Evolutionary conservation across 1,140 invertebrate genomes (phyloP).

Genomic region (Aphelinus atriplicis): DNA sequence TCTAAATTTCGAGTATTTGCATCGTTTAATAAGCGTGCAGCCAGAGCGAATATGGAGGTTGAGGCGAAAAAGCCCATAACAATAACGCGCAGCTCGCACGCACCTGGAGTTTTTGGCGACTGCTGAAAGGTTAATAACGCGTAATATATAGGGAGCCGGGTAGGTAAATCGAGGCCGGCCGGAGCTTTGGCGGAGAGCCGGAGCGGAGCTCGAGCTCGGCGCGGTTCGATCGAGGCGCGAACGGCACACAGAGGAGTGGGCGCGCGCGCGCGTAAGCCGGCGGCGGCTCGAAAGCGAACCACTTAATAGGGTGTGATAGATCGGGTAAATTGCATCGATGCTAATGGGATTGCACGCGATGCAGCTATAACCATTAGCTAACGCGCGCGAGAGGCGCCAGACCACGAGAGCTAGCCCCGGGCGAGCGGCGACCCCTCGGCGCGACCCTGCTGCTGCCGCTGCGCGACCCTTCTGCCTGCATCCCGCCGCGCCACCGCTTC

Average conservation of each 20-base stretch:
- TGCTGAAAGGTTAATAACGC: conserved; percentile 33
- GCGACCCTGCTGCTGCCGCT: conserved; percentile 47
- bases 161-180: too few species aligned
- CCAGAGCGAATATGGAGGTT: too few species aligned
- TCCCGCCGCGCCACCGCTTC: background rate
- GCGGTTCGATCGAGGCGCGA: too few species aligned
- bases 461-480: background rate
- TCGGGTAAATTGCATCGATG: conserved; percentile 67
- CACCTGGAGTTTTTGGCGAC: conserved; percentile 29
- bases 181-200: background rate
- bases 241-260: too few species aligned
- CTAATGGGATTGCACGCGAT: conserved; percentile 67
- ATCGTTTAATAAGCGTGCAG: too few species aligned
- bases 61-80: too few species aligned
- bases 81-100: background rate
- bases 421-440: conserved; percentile 20
- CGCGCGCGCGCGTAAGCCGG: too few species aligned
- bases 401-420: background rate
- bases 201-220: background rate
- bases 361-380: conserved; percentile 65
- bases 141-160: background rate
- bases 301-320: conserved; percentile 68
- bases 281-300: conserved; percentile 55
- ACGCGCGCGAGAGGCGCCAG: conserved; percentile 21
- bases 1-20: too few species aligned